Percentiles rank a stretch among this genome's conserved stretches.
These are phyloP conservation scores for Sander lucioperca DNA, from an alignment of 2,113 vertebrate species.

Conservation along the genomic window DNA sequence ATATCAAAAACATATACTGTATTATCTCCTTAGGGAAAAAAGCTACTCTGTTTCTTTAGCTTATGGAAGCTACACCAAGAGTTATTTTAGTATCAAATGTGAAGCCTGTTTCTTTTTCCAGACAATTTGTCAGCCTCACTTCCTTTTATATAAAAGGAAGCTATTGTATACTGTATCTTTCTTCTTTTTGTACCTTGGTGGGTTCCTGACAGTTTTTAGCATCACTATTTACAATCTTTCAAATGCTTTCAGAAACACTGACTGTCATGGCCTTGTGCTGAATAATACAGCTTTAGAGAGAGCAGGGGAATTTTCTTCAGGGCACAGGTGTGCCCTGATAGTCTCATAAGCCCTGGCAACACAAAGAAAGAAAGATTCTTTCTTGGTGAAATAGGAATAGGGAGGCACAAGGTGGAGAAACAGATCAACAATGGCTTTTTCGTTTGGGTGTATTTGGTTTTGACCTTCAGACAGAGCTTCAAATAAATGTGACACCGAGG, in stretches of 20 bases:
- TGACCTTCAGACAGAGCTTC: constrained; percentile 78
- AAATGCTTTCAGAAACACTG: constrained; percentile 76
- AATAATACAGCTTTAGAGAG: constrained; percentile 80
- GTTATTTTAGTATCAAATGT: constrained; percentile 40
- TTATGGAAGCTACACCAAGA: constrained; percentile 9
- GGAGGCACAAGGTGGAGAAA: constrained; percentile 72
- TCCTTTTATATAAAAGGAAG: constrained; percentile 32
- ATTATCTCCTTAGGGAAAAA: not conserved
- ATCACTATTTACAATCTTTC: constrained; percentile 73
- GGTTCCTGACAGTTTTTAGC: constrained; percentile 71
- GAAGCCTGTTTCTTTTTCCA: constrained; percentile 32
- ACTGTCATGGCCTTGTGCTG: constrained; percentile 77
- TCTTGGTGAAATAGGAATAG: constrained; percentile 75
- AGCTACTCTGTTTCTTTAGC: not conserved
- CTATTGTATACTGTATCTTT: constrained; percentile 55
- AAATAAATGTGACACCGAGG: constrained; percentile 71
- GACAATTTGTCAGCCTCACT: constrained; percentile 33
- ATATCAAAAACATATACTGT: constrained; percentile 1
- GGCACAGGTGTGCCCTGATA: constrained; percentile 80
- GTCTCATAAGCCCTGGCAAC: constrained; percentile 75
- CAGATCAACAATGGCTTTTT: constrained; percentile 77
- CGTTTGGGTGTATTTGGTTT: constrained; percentile 74
- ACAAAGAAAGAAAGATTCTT: constrained; percentile 79
- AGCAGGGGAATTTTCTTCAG: constrained; percentile 79
- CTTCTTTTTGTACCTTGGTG: constrained; percentile 47